Conservation (phyloP, 2,113 vertebrate genomes). For the Heterotis niloticus region DNA sequence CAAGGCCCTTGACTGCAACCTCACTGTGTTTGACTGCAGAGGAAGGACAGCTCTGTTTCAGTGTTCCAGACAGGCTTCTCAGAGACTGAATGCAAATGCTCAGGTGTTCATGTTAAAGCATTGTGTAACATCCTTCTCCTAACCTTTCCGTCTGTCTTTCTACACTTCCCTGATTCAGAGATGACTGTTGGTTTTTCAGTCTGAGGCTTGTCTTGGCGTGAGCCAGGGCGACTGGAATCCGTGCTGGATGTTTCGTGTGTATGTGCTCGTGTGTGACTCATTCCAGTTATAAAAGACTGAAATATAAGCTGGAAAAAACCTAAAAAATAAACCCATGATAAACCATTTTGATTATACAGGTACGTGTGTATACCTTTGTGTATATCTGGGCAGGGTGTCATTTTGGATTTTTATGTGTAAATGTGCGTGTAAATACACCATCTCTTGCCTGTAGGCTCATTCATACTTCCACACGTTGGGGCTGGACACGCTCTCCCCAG, state of each 20-base stretch:
- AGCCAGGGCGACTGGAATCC: background rate
- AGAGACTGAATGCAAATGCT: background rate
- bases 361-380: conserved; percentile 7
- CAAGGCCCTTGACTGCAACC: background rate
- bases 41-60: background rate
- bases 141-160: background rate
- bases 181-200: background rate
- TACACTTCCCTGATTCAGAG: background rate
- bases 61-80: background rate
- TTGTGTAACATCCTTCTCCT: background rate
- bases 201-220: background rate
- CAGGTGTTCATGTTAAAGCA: background rate
- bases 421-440: background rate
- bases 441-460: background rate
- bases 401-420: background rate
- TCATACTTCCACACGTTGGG: background rate
- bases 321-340: background rate
- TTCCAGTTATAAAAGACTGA: background rate
- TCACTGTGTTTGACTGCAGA: background rate
- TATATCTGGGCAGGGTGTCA: conserved; percentile 4
- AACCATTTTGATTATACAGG: background rate
- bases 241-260: background rate
- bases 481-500: background rate
- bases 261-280: background rate
- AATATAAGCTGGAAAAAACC: background rate